phyloP scores from a whole-genome alignment of 2,113 vertebrate genomes.

The Carollia perspicillata region DNA sequence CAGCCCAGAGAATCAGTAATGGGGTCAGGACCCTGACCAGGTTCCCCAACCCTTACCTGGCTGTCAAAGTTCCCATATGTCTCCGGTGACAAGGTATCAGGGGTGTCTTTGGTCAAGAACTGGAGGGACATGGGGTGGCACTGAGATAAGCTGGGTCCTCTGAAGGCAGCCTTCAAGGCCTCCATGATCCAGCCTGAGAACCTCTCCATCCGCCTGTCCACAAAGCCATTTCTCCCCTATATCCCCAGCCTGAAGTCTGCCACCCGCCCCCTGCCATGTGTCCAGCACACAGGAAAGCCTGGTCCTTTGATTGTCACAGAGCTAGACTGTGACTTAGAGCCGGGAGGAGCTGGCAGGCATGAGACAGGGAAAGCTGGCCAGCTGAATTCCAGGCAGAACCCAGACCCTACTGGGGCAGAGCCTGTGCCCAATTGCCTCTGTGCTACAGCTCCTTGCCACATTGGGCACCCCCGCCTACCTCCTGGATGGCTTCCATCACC shows the following conservation, averaged over 20 bases:
- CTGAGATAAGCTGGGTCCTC: neutral
- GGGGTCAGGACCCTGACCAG: neutral
- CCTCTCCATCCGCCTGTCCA: neutral
- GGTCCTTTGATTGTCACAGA: neutral
- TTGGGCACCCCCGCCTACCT: slow-evolving; percentile 81
- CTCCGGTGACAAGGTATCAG: slow-evolving; percentile 84
- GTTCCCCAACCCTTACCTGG: slow-evolving; percentile 82
- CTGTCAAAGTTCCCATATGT: slow-evolving; percentile 90
- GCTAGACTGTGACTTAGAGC: neutral
- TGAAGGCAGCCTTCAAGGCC: neutral
- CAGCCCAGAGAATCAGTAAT: neutral
- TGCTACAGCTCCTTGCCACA: neutral
- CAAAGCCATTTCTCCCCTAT: neutral
- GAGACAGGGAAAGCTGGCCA: neutral
- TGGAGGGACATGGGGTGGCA: slow-evolving; percentile 50
- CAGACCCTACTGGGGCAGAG: neutral
- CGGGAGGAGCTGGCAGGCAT: neutral
- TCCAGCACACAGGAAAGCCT: neutral
- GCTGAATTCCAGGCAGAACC: slow-evolving; percentile 9
- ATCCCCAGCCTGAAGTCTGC: neutral
- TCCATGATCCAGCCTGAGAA: neutral
- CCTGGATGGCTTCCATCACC: slow-evolving; percentile 95
- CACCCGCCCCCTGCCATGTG: neutral
- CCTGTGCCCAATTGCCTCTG: neutral
- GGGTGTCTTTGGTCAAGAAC: slow-evolving; percentile 88